Percentiles rank a stretch among this genome's conserved stretches.
Conservation (phyloP, 2,888 invertebrate species). For the Agonopterix alstromeriana region DNA sequence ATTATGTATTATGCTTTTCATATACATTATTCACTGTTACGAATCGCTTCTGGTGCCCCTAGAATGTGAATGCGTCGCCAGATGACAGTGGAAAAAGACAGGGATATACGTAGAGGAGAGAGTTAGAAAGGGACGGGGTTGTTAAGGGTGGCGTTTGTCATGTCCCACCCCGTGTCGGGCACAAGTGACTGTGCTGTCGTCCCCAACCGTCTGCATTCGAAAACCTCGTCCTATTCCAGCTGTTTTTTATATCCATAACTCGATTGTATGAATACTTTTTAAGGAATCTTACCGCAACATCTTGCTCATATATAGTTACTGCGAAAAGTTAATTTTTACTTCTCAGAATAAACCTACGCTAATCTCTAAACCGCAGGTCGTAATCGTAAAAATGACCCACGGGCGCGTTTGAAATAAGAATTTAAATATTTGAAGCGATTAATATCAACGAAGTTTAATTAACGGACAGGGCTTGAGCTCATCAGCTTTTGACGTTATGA, state of each 20-base stretch:
- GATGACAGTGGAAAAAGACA: conserved; percentile 49
- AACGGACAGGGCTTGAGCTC: conserved; percentile 51
- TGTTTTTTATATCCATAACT: background rate
- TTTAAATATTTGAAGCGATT: conserved; percentile 67
- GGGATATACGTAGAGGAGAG: conserved; percentile 20
- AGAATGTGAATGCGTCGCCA: conserved; percentile 59
- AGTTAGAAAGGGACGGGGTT: conserved; percentile 37
- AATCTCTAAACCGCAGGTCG: conserved; percentile 60
- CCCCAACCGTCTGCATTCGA: conserved; percentile 61
- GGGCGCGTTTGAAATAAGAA: conserved; percentile 41
- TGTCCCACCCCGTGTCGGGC: conserved; percentile 67
- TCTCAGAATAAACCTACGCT: conserved; percentile 61
- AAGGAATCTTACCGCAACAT: conserved; percentile 7
- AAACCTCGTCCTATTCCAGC: conserved; percentile 42
- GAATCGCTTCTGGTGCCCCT: conserved; percentile 67
- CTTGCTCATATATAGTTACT: conserved; percentile 38
- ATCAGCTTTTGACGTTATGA: conserved; percentile 53
- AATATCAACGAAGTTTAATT: conserved; percentile 60
- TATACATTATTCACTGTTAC: conserved; percentile 71
- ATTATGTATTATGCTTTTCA: conserved; percentile 53
- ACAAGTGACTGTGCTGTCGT: conserved; percentile 66
- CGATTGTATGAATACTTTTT: background rate
- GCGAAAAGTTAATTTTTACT: conserved; percentile 52
- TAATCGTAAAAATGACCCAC: conserved; percentile 60
- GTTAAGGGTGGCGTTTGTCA: conserved; percentile 63